Evolutionary conservation across 2,113 vertebrate genomes (phyloP).

Genomic region (Amblyornis subalaris): DNA sequence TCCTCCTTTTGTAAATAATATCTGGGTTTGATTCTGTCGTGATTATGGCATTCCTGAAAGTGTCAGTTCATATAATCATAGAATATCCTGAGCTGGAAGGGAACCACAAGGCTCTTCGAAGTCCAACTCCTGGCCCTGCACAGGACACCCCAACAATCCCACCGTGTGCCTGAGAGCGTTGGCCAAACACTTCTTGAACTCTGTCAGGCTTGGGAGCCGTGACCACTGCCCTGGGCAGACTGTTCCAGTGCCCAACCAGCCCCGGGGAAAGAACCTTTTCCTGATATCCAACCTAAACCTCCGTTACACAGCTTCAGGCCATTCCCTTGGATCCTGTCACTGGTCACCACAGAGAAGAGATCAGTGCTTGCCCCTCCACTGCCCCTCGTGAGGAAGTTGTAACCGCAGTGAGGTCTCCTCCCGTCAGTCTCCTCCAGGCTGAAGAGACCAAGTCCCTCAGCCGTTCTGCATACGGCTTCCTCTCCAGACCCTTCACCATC

Average conservation of each 20-base stretch:
- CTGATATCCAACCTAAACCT: background rate
- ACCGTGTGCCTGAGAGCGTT: background rate
- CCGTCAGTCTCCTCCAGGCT: background rate
- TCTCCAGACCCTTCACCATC: no score
- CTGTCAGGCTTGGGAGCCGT: background rate
- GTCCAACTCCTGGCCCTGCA: background rate
- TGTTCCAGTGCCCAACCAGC: background rate
- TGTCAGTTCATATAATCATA: background rate
- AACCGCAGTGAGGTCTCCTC: background rate
- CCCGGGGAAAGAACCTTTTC: background rate
- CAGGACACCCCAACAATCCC: background rate
- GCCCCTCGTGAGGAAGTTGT: background rate
- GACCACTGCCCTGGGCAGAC: background rate
- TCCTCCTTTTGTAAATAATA: background rate
- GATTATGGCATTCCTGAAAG: background rate
- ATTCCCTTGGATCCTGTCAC: background rate
- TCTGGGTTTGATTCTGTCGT: background rate
- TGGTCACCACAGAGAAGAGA: background rate
- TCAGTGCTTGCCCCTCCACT: background rate
- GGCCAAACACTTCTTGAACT: background rate
- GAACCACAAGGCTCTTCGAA: fast-evolving
- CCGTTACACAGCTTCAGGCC: background rate
- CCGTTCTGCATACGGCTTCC: fast-evolving
- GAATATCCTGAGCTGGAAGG: background rate
- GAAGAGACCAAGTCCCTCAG: background rate